Evolutionary conservation across 2,797 vertebrate species (phyloP).

Genomic region (Leptoclinus maculatus): DNA sequence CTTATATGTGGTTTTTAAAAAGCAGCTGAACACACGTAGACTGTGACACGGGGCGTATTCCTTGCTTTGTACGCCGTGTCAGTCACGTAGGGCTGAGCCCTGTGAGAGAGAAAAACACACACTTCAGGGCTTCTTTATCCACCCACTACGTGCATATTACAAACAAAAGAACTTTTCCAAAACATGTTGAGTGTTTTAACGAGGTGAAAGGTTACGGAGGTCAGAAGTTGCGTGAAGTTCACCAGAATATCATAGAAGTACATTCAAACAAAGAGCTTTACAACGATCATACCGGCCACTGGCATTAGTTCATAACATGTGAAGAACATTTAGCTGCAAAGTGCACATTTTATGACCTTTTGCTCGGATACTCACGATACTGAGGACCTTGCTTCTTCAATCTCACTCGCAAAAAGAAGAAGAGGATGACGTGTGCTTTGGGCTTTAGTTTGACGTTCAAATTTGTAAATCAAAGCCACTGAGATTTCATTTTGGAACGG

Average conservation of each 20-base stretch:
- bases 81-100: constrained; percentile 62
- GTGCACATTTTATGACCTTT: neutral
- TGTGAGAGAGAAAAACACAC: constrained; percentile 2
- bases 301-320: neutral
- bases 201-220: constrained; percentile 46
- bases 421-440: neutral
- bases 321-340: neutral
- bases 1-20: constrained; percentile 78
- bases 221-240: constrained; percentile 50
- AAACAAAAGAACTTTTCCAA: constrained; percentile 40
- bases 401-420: constrained; percentile 8
- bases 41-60: constrained; percentile 61
- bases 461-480: neutral
- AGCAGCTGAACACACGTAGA: constrained; percentile 65
- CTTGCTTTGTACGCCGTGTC: constrained; percentile 36
- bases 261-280: neutral
- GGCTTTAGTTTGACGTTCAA: constrained; percentile 4
- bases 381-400: constrained; percentile 25
- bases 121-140: constrained; percentile 38
- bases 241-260: neutral
- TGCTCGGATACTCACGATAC: neutral
- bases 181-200: constrained; percentile 22
- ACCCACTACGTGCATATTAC: constrained; percentile 28
- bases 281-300: neutral
- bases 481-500: neutral